phyloP scores from a whole-genome alignment of 2,113 vertebrate genomes.

The Riparia riparia region DNA sequence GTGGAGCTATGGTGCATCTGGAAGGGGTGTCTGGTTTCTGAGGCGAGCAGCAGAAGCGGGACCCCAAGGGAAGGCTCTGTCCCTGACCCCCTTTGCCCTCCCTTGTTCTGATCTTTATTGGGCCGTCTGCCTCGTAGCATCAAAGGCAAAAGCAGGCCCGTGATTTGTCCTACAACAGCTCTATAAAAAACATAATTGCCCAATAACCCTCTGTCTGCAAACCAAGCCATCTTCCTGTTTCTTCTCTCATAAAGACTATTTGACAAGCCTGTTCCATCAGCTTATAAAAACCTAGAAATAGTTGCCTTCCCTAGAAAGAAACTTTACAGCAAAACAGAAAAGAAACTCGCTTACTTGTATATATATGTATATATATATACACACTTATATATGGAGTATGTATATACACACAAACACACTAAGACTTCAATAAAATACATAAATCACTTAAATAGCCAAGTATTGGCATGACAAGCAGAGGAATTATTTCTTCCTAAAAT shows the following conservation, averaged over 20 bases:
- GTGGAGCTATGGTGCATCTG: not conserved
- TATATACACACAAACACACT: not conserved
- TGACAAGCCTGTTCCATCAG: slow-evolving; percentile 79
- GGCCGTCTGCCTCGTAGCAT: slow-evolving; percentile 76
- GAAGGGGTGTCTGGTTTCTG: slow-evolving; percentile 63
- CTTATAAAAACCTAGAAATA: slow-evolving; percentile 77
- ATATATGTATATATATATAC: not conserved
- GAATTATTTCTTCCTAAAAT: not conserved
- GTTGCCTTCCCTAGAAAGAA: slow-evolving; percentile 61
- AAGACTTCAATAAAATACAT: not conserved
- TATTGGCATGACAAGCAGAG: not conserved
- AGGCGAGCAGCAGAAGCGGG: slow-evolving; percentile 69
- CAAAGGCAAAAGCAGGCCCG: slow-evolving; percentile 79
- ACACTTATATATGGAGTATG: too few relatives aligned
- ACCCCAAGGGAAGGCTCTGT: slow-evolving; percentile 70
- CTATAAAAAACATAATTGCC: slow-evolving; percentile 84
- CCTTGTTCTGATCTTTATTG: slow-evolving; percentile 84
- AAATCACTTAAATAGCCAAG: not conserved
- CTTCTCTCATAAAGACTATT: slow-evolving; percentile 81
- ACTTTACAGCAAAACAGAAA: slow-evolving; percentile 2
- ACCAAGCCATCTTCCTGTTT: slow-evolving; percentile 83
- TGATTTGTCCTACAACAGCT: slow-evolving; percentile 81
- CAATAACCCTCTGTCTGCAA: slow-evolving; percentile 81
- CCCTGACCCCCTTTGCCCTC: slow-evolving; percentile 78
- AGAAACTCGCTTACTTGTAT: not conserved